Evolutionary conservation across 2,888 invertebrate genomes (phyloP), one percentile per base, ranked within the genome.

Genomic region (Caenorhabditis becei): DNA sequence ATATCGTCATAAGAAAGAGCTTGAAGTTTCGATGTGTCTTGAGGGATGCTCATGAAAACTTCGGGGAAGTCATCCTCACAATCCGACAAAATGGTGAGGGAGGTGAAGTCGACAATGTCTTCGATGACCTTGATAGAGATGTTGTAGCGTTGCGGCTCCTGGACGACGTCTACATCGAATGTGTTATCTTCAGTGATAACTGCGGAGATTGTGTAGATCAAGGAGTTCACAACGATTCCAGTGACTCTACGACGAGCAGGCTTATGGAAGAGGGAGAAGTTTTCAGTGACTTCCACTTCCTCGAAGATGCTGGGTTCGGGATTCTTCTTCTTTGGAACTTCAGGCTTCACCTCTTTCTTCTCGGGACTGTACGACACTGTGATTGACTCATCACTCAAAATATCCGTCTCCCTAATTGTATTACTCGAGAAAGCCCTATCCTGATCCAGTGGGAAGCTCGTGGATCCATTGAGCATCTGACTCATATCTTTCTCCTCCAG

Each of bases 321-420:
- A n/a, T n/a, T n/a, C n/a, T n/a, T 18, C 18, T 10, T 47, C 47
- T 18, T n/a, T 2, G 20, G 47, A 10, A 18, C 18, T 4, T 3
- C 3, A 4, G 2, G 7, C 10, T 67, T 28, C 3, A 26, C 53
- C 11, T 11, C 10, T 51, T 3, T 24, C 24, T 23, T 56, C 16
- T 62, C 72, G 16, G 54, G 72, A 49, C 62, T 47, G 16, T 44
- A 63, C 1, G 77, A 77, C 7, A 66, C 35, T 10, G 81, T 78
- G 18, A 75, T 62, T 3, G 83, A 83, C 26, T 82, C 84, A 53
- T 87, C 87, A 16, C 83, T 85, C 20, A 89, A 56, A 72, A 89
- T 89, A 44, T 88, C 88, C 0, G 89, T 89, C 65, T 89, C 88
- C 53, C 82, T 54, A 5, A 84, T 71, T 4, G 85, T 83, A 41